These are phyloP conservation scores for Choreutis nemorana DNA, from an alignment of 2,888 invertebrate species.

Conservation along the genomic window DNA sequence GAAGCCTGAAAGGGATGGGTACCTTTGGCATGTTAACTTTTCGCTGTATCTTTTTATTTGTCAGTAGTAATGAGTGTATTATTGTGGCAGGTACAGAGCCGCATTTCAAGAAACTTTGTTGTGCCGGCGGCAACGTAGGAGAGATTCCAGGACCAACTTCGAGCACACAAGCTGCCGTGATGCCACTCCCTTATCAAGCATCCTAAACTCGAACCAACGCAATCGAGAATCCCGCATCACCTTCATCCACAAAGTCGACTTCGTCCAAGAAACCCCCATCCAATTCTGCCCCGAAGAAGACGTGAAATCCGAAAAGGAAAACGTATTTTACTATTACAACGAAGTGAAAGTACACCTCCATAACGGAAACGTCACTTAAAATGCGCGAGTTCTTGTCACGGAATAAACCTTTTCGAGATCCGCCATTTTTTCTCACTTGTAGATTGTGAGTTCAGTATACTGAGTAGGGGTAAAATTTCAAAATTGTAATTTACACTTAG, in stretches of 20 bases:
- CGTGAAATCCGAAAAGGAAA: conserved; percentile 15
- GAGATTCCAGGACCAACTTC: conserved; percentile 47
- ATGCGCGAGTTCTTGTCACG: too few relatives aligned
- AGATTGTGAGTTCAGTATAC: too few relatives aligned
- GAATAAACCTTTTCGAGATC: too few relatives aligned
- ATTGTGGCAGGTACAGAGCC: conserved; percentile 74
- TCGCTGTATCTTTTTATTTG: too few relatives aligned
- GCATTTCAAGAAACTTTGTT: conserved; percentile 80
- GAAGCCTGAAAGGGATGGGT: too few relatives aligned
- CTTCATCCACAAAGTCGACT: conserved; percentile 38
- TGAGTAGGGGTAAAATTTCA: too few relatives aligned
- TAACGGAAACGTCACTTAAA: conserved; percentile 2
- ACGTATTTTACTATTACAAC: conserved; percentile 21
- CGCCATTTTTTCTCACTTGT: too few relatives aligned
- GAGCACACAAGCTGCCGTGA: conserved; percentile 65
- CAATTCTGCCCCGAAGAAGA: conserved; percentile 28
- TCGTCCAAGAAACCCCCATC: conserved; percentile 32
- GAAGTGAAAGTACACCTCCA: conserved; percentile 11
- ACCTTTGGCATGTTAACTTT: too few relatives aligned
- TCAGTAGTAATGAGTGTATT: too few relatives aligned
- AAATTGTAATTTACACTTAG: too few relatives aligned
- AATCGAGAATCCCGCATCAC: conserved; percentile 33
- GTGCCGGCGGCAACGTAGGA: conserved; percentile 50
- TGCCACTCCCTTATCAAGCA: conserved; percentile 38
- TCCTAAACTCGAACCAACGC: conserved; percentile 22